These are phyloP conservation scores for Hormiphora californensis DNA, from an alignment of 37 sponge, comb jelly and placozoan genomes.

Conservation along the genomic window DNA sequence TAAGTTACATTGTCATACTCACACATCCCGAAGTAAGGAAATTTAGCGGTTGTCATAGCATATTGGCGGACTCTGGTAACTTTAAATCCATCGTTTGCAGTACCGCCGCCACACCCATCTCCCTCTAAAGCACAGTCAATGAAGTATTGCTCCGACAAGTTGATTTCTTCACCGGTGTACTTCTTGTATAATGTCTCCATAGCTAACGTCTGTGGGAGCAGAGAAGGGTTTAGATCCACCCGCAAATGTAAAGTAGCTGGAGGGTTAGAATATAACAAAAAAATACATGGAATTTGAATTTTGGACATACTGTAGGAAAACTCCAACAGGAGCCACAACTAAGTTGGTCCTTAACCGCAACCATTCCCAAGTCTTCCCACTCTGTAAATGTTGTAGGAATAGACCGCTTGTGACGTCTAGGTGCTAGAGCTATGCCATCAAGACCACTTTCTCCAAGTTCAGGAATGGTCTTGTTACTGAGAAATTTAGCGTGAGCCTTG, in stretches of 20 bases:
- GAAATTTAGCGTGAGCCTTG: neutral
- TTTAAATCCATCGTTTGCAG: conserved; percentile 21
- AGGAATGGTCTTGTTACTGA: neutral
- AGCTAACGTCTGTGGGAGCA: too few relatives aligned
- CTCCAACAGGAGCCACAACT: conserved; percentile 30
- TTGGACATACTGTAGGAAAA: neutral
- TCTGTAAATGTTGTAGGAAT: neutral
- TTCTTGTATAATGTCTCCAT: conserved; percentile 10
- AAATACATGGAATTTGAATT: neutral
- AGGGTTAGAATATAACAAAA: neutral
- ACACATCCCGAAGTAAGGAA: neutral
- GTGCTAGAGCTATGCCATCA: neutral
- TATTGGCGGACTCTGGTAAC: neutral
- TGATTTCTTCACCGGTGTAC: neutral
- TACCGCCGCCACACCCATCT: conserved; percentile 15
- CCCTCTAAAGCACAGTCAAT: neutral
- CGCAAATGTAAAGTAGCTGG: neutral
- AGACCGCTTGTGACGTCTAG: neutral
- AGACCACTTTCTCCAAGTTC: neutral
- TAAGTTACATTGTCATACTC: neutral
- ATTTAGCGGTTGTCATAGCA: neutral
- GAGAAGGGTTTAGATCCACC: too few relatives aligned
- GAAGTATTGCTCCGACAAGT: conserved; percentile 13
- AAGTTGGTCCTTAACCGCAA: neutral
- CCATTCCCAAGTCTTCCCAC: conserved; percentile 24